Evolutionary conservation across 2,113 vertebrate species (phyloP).

Genomic region (Microtus ochrogaster): DNA sequence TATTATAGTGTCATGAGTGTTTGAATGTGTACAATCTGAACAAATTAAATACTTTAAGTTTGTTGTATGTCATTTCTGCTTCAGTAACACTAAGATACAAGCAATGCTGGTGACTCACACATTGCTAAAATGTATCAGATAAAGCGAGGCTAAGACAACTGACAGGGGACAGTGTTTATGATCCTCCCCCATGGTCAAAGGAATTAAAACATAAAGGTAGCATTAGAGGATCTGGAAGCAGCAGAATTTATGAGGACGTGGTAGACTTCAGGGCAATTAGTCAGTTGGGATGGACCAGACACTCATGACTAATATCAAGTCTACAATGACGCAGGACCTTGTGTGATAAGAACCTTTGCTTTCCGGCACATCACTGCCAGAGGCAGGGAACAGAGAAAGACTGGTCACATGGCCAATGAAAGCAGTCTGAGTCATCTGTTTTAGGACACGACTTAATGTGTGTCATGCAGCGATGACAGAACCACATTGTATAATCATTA

Average conservation of each 20-base stretch:
- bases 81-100: not conserved
- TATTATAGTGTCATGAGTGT: too few species aligned
- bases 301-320: not conserved
- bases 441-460: not conserved
- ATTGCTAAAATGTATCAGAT: not conserved
- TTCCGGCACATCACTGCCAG: not conserved
- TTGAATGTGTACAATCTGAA: too few species aligned
- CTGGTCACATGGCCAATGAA: not conserved
- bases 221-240: not conserved
- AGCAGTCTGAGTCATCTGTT: not conserved
- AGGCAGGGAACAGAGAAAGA: not conserved
- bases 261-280: not conserved
- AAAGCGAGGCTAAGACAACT: not conserved
- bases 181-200: not conserved
- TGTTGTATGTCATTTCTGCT: not conserved
- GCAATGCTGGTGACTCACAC: too few species aligned
- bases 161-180: not conserved
- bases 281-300: not conserved
- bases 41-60: not conserved
- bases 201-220: not conserved
- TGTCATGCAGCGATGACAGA: not conserved
- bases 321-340: not conserved
- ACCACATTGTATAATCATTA: not conserved
- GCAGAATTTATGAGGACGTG: not conserved
- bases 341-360: not conserved